Evolutionary conservation across 2,113 vertebrate genomes (phyloP), one percentile per base, ranked within the genome.

Genomic region (Tenrec ecaudatus): DNA sequence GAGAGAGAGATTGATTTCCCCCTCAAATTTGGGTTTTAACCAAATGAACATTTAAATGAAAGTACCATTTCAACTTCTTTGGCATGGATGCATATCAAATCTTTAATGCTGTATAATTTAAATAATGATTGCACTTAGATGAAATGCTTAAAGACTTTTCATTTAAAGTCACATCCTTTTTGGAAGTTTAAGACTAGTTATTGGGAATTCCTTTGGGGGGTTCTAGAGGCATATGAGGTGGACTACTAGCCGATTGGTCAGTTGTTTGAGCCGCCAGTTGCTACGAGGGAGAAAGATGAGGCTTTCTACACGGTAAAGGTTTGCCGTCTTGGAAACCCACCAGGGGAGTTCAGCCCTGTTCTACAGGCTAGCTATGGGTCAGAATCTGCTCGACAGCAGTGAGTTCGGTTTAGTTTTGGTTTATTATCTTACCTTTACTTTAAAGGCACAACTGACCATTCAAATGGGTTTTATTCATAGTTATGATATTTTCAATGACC

Each of bases 21-120:
- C 62, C 60, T 80, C 60, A 94, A 9, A 3, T 68, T 86, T 73
- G 5, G 8, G 73, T 91, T 86, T 81, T 82, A 90, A 95, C 8
- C 40, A 95, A 47, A 91, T 17, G 2, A 76, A 9, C 57, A 90
- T 95, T 94, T 53, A 88, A 83, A 95, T 86, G 64, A 95, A 93
- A 31, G 83, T 47, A 86, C 6, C 91, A 77, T 87, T 77, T 64
- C 60, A 57, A 40, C 29, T 81, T 25, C 16, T 90, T 89, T 66
- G 33, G 14, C 5, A 73, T 62, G 0, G 17, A 0, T 43, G 66
- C 3, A 20, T 10, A 90, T 75, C 38, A 91, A 87, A 79, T 82
- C 15, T 86, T 95, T 71, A 79, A 85, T 69, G 64, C 5, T 84
- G 92, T 76, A 78, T 81, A 81, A 80, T 57, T 80, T 79, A 76